Conservation (phyloP, 2,888 invertebrate species). For the Pollenia labialis region DNA sequence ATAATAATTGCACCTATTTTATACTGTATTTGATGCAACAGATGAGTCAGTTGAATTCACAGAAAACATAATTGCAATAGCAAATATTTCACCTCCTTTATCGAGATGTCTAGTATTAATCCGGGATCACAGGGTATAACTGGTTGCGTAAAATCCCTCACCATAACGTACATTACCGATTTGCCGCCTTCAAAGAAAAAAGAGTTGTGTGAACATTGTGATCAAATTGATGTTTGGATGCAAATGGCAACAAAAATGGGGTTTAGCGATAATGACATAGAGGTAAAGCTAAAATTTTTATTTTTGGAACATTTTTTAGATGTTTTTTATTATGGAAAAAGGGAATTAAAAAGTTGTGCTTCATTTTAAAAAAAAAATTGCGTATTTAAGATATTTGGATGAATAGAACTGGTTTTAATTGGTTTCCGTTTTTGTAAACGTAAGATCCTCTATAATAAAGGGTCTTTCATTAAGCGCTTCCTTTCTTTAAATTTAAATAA, state of each 20-base stretch:
- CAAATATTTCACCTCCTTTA: background rate
- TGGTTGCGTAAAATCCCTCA: background rate
- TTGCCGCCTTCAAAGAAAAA: slow-evolving; percentile 89
- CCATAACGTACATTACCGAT: slow-evolving; percentile 87
- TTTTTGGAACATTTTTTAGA: too few relatives aligned
- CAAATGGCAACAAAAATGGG: slow-evolving; percentile 89
- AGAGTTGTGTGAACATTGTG: slow-evolving; percentile 90
- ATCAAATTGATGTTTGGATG: slow-evolving; percentile 92
- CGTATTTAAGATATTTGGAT: too few relatives aligned
- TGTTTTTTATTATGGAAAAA: too few relatives aligned
- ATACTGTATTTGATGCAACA: slow-evolving; percentile 14
- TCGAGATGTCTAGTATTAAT: slow-evolving; percentile 51
- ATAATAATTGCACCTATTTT: slow-evolving; percentile 15
- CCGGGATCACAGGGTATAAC: slow-evolving; percentile 26
- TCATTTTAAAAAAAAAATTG: too few relatives aligned
- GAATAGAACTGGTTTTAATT: too few relatives aligned
- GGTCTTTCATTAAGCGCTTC: too few relatives aligned
- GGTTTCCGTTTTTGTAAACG: too few relatives aligned
- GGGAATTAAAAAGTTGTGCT: too few relatives aligned
- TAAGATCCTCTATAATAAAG: too few relatives aligned
- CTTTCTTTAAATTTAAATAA: too few relatives aligned
- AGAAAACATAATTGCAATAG: slow-evolving; percentile 23
- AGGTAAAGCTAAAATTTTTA: slow-evolving; percentile 71
- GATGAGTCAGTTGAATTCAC: slow-evolving; percentile 62
- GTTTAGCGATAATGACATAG: slow-evolving; percentile 85